Percentiles rank a stretch among this genome's conserved stretches.
Conservation (phyloP, 2,888 invertebrate genomes). For the Pyrrhia umbra region DNA sequence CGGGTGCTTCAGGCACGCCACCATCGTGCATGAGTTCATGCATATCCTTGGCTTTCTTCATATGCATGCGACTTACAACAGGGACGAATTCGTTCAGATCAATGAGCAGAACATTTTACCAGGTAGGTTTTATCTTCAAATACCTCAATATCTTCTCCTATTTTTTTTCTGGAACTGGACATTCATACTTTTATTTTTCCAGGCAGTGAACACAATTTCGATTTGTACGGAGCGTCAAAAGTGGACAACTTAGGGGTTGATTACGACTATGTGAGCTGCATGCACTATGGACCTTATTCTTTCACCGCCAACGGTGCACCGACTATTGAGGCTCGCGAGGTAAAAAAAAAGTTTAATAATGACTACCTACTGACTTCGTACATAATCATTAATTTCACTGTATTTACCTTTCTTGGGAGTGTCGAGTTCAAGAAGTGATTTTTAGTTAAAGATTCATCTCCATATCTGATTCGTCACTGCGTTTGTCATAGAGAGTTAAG, state of each 20-base stretch:
- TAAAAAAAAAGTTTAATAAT: constrained; percentile 35
- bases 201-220: constrained; percentile 88
- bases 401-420: too few species aligned
- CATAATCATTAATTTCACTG: too few species aligned
- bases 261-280: constrained; percentile 93
- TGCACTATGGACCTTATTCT: constrained; percentile 93
- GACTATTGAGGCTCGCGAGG: constrained; percentile 91
- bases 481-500: too few species aligned
- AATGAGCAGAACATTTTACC: constrained; percentile 92
- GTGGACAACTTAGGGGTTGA: constrained; percentile 91
- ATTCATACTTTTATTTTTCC: constrained; percentile 10
- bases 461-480: too few species aligned
- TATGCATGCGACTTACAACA: constrained; percentile 85
- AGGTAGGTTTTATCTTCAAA: constrained; percentile 87
- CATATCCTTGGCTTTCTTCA: constrained; percentile 87
- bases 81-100: constrained; percentile 91
- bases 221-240: constrained; percentile 88
- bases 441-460: too few species aligned
- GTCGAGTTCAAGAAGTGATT: too few species aligned
- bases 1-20: constrained; percentile 91
- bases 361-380: too few species aligned
- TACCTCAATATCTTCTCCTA: too few species aligned
- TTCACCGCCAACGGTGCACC: constrained; percentile 91
- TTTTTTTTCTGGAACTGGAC: background rate
- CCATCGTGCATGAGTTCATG: constrained; percentile 94